These are phyloP conservation scores for Pteromalus puparum DNA, from an alignment of 1,140 invertebrate genomes.

Conservation along the genomic window DNA sequence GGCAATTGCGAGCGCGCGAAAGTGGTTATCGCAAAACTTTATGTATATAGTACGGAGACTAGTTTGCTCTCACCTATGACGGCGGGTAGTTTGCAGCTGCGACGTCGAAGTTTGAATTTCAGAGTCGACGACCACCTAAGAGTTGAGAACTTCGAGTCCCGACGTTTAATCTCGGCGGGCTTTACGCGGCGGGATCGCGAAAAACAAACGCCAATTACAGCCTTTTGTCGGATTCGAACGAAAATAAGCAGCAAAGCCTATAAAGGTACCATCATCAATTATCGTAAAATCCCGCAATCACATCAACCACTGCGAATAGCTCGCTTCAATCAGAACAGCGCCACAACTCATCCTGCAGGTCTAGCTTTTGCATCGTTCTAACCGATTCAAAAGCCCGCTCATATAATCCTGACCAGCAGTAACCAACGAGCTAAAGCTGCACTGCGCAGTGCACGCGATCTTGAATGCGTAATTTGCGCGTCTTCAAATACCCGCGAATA, in stretches of 20 bases:
- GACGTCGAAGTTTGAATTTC: not conserved
- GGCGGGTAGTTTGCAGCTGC: not conserved
- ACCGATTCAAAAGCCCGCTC: not conserved
- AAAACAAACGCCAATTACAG: no score
- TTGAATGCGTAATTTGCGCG: constrained; percentile 42
- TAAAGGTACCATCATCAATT: not conserved
- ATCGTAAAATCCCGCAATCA: not conserved
- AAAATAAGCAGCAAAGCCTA: no score
- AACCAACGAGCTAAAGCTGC: not conserved
- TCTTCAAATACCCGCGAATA: constrained; percentile 47
- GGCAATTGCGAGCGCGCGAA: not conserved
- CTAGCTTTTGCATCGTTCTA: not conserved
- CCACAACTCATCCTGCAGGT: no score
- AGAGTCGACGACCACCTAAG: not conserved
- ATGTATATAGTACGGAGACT: not conserved
- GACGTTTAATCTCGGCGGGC: no score
- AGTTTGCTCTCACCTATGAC: constrained; percentile 32
- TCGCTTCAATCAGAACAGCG: not conserved
- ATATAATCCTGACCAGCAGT: not conserved
- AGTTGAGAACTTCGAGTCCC: no score
- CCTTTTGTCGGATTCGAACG: no score
- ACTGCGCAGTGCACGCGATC: no score
- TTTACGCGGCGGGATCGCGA: no score
- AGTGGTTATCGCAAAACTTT: constrained; percentile 40
- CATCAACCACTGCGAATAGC: not conserved